Evolutionary conservation across 2,113 vertebrate genomes (phyloP).

Genomic region (Brachirus orientalis): DNA sequence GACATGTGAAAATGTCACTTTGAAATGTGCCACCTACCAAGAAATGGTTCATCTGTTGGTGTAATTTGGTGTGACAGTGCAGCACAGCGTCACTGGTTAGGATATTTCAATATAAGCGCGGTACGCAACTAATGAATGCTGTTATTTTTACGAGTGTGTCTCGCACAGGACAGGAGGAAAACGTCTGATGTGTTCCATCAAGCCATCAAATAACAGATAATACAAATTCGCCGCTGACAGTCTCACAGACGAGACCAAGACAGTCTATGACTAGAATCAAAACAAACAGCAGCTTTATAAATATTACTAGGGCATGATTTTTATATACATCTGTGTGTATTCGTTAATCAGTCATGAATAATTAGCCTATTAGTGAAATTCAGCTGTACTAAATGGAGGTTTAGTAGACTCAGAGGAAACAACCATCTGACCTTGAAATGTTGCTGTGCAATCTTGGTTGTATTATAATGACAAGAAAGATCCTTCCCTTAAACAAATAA

Average conservation of each 20-base stretch:
- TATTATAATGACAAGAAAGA: no score
- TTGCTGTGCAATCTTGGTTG: no score
- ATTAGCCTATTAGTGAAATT: no score
- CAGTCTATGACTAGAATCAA: slow-evolving; percentile 28
- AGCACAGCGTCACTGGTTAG: not conserved
- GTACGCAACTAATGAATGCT: slow-evolving; percentile 35
- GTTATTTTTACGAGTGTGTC: no score
- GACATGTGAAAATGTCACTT: slow-evolving; percentile 6
- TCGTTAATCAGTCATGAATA: not conserved
- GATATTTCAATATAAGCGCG: slow-evolving; percentile 21
- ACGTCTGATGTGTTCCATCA: slow-evolving; percentile 32
- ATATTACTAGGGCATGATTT: no score
- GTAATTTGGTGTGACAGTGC: slow-evolving; percentile 18
- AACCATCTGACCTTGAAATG: no score
- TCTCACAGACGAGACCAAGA: no score
- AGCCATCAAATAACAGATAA: slow-evolving; percentile 35
- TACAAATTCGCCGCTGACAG: not conserved
- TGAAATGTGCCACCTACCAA: not conserved
- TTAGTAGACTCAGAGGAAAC: no score
- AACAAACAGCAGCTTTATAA: slow-evolving; percentile 8
- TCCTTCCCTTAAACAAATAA: no score
- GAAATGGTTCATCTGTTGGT: slow-evolving; percentile 18
- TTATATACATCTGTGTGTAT: not conserved
- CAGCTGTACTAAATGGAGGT: no score
- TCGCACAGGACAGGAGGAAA: slow-evolving; percentile 7